These are phyloP conservation scores for Lepidothrix coronata DNA, from an alignment of 2,113 vertebrate species.

Conservation along the genomic window DNA sequence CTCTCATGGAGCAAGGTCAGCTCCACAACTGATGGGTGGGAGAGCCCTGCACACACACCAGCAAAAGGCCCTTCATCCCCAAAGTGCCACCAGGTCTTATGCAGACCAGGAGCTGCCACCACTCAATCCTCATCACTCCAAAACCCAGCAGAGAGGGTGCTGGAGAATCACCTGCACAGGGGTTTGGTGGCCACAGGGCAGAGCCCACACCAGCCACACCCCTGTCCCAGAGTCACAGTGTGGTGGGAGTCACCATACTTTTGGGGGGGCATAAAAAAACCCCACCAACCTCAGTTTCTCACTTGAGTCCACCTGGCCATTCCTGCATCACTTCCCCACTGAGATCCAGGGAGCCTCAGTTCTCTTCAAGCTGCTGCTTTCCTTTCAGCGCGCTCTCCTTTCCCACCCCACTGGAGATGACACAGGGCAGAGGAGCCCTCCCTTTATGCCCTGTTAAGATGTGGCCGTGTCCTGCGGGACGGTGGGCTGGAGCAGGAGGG, in stretches of 20 bases:
- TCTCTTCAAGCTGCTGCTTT: neutral
- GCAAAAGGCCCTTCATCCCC: neutral
- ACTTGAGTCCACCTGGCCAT: neutral
- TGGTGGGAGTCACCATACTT: neutral
- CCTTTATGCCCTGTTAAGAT: neutral
- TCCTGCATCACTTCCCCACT: neutral
- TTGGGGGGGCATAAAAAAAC: neutral
- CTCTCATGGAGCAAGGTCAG: accelerated
- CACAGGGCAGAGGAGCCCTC: neutral
- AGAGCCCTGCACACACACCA: accelerated
- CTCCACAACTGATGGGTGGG: neutral
- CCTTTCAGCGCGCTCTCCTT: neutral
- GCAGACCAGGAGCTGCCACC: neutral
- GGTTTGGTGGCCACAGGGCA: accelerated
- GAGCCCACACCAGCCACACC: neutral
- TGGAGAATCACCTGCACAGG: neutral
- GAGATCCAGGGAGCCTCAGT: neutral
- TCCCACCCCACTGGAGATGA: neutral
- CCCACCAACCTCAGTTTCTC: neutral
- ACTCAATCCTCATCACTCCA: neutral
- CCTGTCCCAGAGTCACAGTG: neutral
- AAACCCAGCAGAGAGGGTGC: neutral
- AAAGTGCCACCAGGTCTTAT: neutral
- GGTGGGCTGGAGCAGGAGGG: neutral
- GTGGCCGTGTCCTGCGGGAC: neutral